Conservation (phyloP, 1,140 invertebrate genomes). For the Camponotus vicinus region DNA sequence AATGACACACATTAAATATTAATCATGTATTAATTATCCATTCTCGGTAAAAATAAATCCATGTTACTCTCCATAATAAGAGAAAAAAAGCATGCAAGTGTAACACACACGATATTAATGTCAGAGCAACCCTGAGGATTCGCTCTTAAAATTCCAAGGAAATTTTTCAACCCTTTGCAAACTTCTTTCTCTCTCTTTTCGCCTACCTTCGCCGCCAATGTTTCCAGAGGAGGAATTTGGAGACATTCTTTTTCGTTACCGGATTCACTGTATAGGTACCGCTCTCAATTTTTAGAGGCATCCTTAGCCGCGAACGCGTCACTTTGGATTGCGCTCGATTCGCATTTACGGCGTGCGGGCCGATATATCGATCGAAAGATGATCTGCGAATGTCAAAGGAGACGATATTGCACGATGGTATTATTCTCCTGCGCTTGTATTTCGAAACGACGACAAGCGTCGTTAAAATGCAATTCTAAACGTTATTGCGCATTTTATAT, state of each 20-base stretch:
- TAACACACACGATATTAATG: background rate
- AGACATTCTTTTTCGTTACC: slow-evolving; percentile 79
- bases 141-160: background rate
- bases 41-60: background rate
- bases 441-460: slow-evolving; percentile 1
- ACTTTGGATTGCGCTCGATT: slow-evolving; percentile 24
- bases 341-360: slow-evolving; percentile 18
- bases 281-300: slow-evolving; percentile 85
- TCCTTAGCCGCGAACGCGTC: slow-evolving; percentile 67
- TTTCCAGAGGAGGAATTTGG: slow-evolving; percentile 84
- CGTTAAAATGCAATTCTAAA: background rate
- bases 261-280: slow-evolving; percentile 84
- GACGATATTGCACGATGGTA: slow-evolving; percentile 45
- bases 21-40: slow-evolving; percentile 13
- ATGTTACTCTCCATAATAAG: background rate
- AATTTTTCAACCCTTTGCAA: slow-evolving; percentile 1
- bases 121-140: background rate
- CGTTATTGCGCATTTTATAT: background rate
- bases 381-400: slow-evolving; percentile 36
- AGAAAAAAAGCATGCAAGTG: slow-evolving; percentile 25
- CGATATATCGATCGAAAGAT: slow-evolving; percentile 51
- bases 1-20: background rate
- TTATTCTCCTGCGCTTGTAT: slow-evolving; percentile 22
- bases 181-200: slow-evolving; percentile 23
- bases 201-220: slow-evolving; percentile 84